Percentiles rank a stretch among this genome's conserved stretches.
Conservation (phyloP, 2,113 vertebrate species). For the Odontophorus gujanensis region DNA sequence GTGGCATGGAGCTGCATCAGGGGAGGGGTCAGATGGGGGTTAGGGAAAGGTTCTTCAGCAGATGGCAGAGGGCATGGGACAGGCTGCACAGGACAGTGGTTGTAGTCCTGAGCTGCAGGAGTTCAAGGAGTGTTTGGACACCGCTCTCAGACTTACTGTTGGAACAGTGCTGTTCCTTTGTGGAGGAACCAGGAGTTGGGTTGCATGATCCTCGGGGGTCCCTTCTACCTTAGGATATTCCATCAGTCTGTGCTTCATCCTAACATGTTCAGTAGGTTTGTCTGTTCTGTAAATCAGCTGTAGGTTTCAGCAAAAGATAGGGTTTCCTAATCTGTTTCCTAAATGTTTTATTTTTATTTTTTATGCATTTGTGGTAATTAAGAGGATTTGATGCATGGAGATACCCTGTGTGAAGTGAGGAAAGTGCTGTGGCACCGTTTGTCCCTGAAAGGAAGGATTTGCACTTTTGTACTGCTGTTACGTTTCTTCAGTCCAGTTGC, state of each 20-base stretch:
- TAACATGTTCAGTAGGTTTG: neutral
- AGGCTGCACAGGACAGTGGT: no score
- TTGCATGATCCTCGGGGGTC: neutral
- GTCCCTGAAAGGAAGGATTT: neutral
- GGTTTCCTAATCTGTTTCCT: neutral
- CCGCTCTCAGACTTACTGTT: neutral
- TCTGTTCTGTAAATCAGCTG: neutral
- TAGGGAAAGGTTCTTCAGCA: neutral
- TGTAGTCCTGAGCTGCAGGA: neutral
- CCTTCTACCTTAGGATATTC: neutral
- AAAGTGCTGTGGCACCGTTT: neutral
- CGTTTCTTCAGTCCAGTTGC: neutral
- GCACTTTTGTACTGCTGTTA: fast-evolving
- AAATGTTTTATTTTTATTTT: neutral
- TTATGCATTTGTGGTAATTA: neutral
- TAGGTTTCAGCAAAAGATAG: neutral
- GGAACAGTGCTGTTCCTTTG: neutral
- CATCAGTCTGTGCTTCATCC: no score
- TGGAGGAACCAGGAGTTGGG: neutral
- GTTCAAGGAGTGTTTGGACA: neutral
- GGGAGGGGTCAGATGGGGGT: neutral
- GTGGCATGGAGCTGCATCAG: neutral
- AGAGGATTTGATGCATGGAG: neutral
- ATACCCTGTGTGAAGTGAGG: neutral
- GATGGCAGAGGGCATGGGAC: neutral